Evolutionary conservation across 2,797 vertebrate species (phyloP).

Genomic region (Micromesistius poutassou): DNA sequence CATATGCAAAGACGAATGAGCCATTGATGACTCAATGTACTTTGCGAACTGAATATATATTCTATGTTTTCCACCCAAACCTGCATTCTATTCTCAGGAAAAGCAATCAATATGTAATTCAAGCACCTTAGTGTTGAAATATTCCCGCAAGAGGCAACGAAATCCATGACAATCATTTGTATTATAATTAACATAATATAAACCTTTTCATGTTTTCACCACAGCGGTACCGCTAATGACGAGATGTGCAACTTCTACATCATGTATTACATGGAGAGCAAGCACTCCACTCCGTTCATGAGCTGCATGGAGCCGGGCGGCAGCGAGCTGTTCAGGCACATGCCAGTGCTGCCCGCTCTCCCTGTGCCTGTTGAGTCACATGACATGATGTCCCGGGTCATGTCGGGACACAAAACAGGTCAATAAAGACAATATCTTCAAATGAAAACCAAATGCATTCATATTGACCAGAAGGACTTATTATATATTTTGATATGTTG

Average conservation of each 20-base stretch:
- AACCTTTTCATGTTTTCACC: conserved; percentile 2
- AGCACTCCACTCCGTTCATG: conserved; percentile 84
- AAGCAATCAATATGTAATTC: background rate
- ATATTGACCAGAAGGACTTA: background rate
- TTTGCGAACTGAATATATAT: background rate
- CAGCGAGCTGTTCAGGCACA: conserved; percentile 79
- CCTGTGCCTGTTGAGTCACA: conserved; percentile 79
- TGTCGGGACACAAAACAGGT: conserved; percentile 46
- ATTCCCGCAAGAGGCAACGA: background rate
- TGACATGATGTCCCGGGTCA: conserved; percentile 81
- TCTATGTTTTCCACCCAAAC: background rate
- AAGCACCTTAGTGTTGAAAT: background rate
- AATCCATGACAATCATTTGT: background rate
- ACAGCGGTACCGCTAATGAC: conserved; percentile 86
- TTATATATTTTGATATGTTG: background rate
- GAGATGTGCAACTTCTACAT: conserved; percentile 99
- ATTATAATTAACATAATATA: background rate
- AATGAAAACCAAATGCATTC: background rate
- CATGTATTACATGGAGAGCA: conserved; percentile 98
- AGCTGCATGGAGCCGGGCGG: conserved; percentile 82
- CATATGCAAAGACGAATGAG: too few relatives aligned
- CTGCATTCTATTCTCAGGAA: background rate
- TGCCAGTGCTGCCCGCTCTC: conserved; percentile 85
- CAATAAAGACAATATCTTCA: background rate
- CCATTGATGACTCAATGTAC: background rate